phyloP scores from a whole-genome alignment of 2,888 invertebrate genomes.

The Venusia cambrica region DNA sequence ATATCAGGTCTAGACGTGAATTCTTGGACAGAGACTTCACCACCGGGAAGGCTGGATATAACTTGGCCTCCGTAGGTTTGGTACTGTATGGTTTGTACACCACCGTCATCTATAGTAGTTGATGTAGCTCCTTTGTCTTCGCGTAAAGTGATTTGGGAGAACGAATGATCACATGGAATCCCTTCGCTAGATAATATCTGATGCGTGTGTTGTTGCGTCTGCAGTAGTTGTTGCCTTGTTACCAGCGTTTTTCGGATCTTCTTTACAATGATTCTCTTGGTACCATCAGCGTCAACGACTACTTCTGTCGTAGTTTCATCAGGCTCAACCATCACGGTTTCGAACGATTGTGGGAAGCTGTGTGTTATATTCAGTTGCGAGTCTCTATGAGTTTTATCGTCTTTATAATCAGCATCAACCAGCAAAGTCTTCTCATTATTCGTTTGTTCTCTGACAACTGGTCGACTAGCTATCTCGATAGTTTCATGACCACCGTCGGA shows the following conservation, averaged over 20 bases:
- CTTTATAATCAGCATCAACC: slow-evolving; percentile 87
- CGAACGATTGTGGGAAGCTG: slow-evolving; percentile 87
- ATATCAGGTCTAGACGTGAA: slow-evolving; percentile 83
- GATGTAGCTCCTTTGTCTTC: slow-evolving; percentile 83
- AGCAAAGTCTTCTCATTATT: slow-evolving; percentile 82
- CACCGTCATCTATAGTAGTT: slow-evolving; percentile 81
- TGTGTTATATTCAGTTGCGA: slow-evolving; percentile 87
- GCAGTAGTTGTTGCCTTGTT: slow-evolving; percentile 83
- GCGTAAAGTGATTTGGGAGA: slow-evolving; percentile 85
- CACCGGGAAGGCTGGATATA: slow-evolving; percentile 82
- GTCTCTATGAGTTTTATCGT: slow-evolving; percentile 74
- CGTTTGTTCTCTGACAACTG: slow-evolving; percentile 69
- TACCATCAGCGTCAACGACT: slow-evolving; percentile 90
- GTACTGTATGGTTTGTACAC: slow-evolving; percentile 82
- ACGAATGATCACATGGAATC: slow-evolving; percentile 82
- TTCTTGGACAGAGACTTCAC: slow-evolving; percentile 83
- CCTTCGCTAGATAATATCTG: slow-evolving; percentile 78
- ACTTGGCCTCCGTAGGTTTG: slow-evolving; percentile 84
- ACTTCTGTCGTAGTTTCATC: slow-evolving; percentile 92
- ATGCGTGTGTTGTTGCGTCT: slow-evolving; percentile 82
- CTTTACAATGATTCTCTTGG: slow-evolving; percentile 88
- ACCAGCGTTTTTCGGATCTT: slow-evolving; percentile 86
- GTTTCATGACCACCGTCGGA: slow-evolving; percentile 85
- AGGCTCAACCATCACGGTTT: slow-evolving; percentile 90
- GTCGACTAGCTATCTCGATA: slow-evolving; percentile 86